Evolutionary conservation across 2,113 vertebrate species (phyloP).

Genomic region (Gymnorhina tibicen): DNA sequence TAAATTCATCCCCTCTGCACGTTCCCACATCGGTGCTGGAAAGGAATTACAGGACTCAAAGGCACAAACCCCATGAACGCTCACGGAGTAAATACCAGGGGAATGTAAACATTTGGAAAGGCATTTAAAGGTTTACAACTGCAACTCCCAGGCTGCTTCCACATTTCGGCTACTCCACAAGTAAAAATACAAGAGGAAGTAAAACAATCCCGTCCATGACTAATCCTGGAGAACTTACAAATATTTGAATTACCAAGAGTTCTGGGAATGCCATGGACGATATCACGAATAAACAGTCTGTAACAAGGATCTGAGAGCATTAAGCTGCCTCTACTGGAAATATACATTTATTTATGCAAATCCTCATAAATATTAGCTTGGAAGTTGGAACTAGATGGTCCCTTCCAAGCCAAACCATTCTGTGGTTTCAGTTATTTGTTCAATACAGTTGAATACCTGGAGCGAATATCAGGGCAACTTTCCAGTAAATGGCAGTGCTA

Average conservation of each 20-base stretch:
- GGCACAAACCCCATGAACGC: background rate
- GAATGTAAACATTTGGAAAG: background rate
- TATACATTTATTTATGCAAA: background rate
- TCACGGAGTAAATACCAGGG: background rate
- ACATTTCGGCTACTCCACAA: background rate
- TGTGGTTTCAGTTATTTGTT: background rate
- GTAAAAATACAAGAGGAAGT: background rate
- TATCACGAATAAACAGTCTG: background rate
- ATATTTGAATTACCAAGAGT: background rate
- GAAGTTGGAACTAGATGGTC: background rate
- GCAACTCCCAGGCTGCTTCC: background rate
- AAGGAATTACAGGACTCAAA: background rate
- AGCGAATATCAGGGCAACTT: background rate
- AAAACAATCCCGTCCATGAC: background rate
- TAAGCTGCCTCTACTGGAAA: background rate
- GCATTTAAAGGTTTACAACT: background rate
- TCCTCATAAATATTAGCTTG: background rate
- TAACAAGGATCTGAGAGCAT: background rate
- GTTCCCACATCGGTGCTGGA: rapidly evolving
- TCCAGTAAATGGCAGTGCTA: background rate
- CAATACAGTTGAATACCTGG: background rate
- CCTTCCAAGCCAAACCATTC: background rate
- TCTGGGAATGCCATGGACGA: background rate
- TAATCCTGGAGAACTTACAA: background rate
- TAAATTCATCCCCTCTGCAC: background rate